These are phyloP conservation scores for Xerus inauris DNA, from an alignment of 2,113 vertebrate species.

Conservation along the genomic window DNA sequence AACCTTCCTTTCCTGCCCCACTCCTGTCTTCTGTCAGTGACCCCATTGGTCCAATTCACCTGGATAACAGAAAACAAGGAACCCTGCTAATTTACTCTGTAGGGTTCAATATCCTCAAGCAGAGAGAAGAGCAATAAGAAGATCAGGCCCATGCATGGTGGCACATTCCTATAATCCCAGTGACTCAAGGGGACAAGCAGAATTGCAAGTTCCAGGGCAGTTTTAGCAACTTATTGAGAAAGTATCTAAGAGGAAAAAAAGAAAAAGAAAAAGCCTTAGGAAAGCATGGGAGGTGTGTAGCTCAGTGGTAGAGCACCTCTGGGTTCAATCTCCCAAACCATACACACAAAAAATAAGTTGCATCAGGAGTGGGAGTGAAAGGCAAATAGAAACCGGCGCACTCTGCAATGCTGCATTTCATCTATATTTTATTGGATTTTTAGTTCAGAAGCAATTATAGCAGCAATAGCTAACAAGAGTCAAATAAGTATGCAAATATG, in stretches of 20 bases:
- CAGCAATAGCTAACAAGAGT: slow-evolving; percentile 38
- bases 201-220: no score
- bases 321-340: no score
- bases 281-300: no score
- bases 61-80: background rate
- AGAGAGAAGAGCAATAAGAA: background rate
- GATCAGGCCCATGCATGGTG: background rate
- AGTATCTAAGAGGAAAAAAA: no score
- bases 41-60: background rate
- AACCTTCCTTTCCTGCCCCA: background rate
- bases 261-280: no score
- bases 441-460: slow-evolving; percentile 39
- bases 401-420: slow-evolving; percentile 2
- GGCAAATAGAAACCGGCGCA: background rate
- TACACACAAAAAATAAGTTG: no score
- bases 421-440: slow-evolving; percentile 37
- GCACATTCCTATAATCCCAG: no score
- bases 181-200: no score
- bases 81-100: background rate
- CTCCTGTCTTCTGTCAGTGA: background rate
- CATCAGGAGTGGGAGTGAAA: background rate
- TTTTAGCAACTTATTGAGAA: no score
- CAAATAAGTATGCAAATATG: slow-evolving; percentile 41
- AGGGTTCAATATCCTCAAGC: background rate
- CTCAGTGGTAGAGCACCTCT: no score